phyloP scores from a whole-genome alignment of 2,888 invertebrate species.

The Troides aeacus region DNA sequence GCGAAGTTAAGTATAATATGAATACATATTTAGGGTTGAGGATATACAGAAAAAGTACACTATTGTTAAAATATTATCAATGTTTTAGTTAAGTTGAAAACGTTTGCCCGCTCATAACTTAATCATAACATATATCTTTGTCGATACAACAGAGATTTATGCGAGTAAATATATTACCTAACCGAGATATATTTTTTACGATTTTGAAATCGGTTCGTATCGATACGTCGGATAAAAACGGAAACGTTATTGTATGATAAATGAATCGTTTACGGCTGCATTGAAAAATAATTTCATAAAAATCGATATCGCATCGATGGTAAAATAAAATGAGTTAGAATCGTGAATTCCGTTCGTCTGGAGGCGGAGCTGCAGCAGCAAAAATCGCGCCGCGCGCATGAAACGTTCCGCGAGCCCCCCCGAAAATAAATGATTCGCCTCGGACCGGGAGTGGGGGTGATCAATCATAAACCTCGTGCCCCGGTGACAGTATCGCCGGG shows the following conservation, averaged over 20 bases:
- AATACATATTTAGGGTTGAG: too few relatives aligned
- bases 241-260: constrained; percentile 31
- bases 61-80: too few relatives aligned
- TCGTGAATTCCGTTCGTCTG: constrained; percentile 37
- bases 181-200: constrained; percentile 21
- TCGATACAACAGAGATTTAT: too few relatives aligned
- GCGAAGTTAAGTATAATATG: too few relatives aligned
- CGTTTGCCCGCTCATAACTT: too few relatives aligned
- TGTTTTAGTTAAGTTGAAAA: too few relatives aligned
- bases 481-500: constrained; percentile 59
- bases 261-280: constrained; percentile 22
- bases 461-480: constrained; percentile 70
- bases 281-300: constrained; percentile 27
- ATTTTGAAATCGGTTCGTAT: constrained; percentile 9
- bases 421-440: constrained; percentile 71
- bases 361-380: constrained; percentile 50
- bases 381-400: constrained; percentile 52
- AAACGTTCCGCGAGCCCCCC: constrained; percentile 48
- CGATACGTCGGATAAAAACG: constrained; percentile 14
- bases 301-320: constrained; percentile 22
- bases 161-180: too few relatives aligned
- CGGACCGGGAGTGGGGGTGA: constrained; percentile 62
- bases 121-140: too few relatives aligned
- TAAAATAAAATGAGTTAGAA: constrained; percentile 31
- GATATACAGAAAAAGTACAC: too few relatives aligned